Evolutionary conservation across 2,888 invertebrate genomes (phyloP).

Genomic region (Leptinotarsa rubiginosa): DNA sequence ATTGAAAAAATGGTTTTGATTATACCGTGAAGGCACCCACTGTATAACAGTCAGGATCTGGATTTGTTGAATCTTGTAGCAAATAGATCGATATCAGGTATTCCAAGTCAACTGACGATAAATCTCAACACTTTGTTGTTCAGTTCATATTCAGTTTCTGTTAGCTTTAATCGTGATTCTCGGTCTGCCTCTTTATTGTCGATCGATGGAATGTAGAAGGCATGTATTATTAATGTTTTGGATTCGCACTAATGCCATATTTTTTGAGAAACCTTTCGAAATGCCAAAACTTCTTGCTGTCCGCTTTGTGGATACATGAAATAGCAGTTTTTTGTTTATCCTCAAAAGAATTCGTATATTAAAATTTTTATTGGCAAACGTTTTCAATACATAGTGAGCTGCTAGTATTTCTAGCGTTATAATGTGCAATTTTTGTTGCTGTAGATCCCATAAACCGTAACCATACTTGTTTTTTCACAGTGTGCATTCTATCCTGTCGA

Average conservation of each 20-base stretch:
- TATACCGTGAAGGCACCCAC: slow-evolving; percentile 46
- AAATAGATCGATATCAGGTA: slow-evolving; percentile 41
- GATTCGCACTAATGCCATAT: slow-evolving; percentile 49
- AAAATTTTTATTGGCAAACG: not conserved
- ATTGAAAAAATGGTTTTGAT: slow-evolving; percentile 39
- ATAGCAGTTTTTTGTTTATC: slow-evolving; percentile 32
- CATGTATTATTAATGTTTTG: slow-evolving; percentile 37
- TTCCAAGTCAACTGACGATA: slow-evolving; percentile 22
- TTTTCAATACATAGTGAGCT: not conserved
- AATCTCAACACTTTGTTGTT: slow-evolving; percentile 5
- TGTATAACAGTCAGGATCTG: slow-evolving; percentile 36
- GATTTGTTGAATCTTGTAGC: slow-evolving; percentile 42
- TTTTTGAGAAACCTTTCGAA: slow-evolving; percentile 19
- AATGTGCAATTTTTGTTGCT: not conserved
- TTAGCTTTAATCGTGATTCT: slow-evolving; percentile 18
- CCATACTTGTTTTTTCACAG: too few species aligned
- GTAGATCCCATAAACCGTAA: not conserved
- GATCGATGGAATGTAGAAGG: slow-evolving; percentile 39
- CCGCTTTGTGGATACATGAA: not conserved
- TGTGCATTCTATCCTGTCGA: not conserved
- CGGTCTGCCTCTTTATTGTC: slow-evolving; percentile 38
- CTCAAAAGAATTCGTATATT: not conserved
- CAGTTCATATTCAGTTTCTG: slow-evolving; percentile 35
- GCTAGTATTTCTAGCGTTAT: not conserved
- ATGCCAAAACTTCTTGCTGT: not conserved